Base-by-base conservation (phyloP, 2,888 invertebrate species). In the Dynastes grantii region DNA sequence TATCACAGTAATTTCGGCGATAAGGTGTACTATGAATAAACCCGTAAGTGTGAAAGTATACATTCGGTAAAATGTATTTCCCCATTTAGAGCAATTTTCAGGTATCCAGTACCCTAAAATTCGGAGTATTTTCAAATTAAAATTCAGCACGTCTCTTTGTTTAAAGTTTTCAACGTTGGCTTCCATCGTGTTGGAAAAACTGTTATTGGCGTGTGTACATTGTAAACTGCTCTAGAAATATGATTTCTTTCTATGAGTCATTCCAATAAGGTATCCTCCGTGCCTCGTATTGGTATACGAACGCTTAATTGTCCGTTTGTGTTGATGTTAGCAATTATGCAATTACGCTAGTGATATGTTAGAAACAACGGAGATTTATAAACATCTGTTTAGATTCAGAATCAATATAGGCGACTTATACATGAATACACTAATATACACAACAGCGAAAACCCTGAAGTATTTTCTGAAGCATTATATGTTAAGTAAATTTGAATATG, bases 261-360 rank as follows among this genome's bases (percentile, higher is more conserved):
- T 45, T 11, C 11, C 8, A 45, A 45, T 45, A 45, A 45, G 45
- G 8, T 45, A 45, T 45, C 2, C 45, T 11, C 3, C 53, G 45
- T 45, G 45, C 11, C 8, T 45, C 45, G 45, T 45, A 45, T 45
- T 45, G 45, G 45, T 45, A 22, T 22, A n/a, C 13, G 13, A n/a
- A 63, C n/a, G n/a, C 11, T 1, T 63, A 63, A 63, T 63, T 63
- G 29, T n/a, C 8, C 1, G 29, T 27, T 63, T 63, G 63, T 63
- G 32, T 63, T 63, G 37, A 63, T 63, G 63, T 63, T 63, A 5
- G 63, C 63, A 63, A 63, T 27, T 32, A 16, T 58, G 55, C 22
- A 1, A 58, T 58, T 58, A 58, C 8, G 16, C 5, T 58, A 22
- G 16, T n/a, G 55, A 45, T 8, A 45, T 1, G 55, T 22, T 55